A percentile compares a stretch with the other conserved stretches of the same genome.
Evolutionary conservation across 2,113 vertebrate genomes (phyloP).

Genomic region (Nothoprocta pentlandii): DNA sequence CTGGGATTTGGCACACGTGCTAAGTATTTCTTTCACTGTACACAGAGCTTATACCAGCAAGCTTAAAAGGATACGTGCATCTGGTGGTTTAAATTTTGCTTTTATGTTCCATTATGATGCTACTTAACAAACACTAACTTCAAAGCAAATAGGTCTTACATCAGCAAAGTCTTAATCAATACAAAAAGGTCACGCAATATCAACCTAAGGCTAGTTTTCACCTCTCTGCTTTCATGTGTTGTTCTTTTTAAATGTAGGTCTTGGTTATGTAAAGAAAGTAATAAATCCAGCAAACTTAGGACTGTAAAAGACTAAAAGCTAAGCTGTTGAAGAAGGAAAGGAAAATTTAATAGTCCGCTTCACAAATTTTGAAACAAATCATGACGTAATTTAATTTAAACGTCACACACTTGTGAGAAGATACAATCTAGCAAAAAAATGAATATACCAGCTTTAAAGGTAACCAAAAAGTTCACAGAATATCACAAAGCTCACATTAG

Average conservation of each 20-base stretch:
- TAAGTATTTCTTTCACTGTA: not conserved
- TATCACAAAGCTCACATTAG: not conserved
- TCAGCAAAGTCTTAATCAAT: not conserved
- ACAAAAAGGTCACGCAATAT: not conserved
- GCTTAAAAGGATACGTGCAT: not conserved
- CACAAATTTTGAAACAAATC: not conserved
- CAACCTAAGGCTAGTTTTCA: not conserved
- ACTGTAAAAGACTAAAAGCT: not conserved
- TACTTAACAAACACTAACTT: not conserved
- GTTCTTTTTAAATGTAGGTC: not conserved
- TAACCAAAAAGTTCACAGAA: not conserved
- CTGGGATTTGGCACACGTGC: not conserved
- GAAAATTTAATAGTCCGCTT: rapidly evolving
- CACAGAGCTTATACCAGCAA: not conserved
- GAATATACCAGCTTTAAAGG: not conserved
- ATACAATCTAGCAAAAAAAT: not conserved
- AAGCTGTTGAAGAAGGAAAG: not conserved
- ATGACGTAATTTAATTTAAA: not conserved
- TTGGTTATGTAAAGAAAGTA: not conserved
- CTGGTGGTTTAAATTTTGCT: not conserved
- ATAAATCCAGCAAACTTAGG: not conserved
- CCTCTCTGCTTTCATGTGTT: rapidly evolving
- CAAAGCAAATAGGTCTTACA: not conserved
- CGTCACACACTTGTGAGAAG: not conserved
- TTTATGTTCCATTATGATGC: not conserved